Percentiles rank a stretch among this genome's conserved stretches.
phyloP scores from a whole-genome alignment of 2,888 invertebrate species.

The Apeira syringaria region DNA sequence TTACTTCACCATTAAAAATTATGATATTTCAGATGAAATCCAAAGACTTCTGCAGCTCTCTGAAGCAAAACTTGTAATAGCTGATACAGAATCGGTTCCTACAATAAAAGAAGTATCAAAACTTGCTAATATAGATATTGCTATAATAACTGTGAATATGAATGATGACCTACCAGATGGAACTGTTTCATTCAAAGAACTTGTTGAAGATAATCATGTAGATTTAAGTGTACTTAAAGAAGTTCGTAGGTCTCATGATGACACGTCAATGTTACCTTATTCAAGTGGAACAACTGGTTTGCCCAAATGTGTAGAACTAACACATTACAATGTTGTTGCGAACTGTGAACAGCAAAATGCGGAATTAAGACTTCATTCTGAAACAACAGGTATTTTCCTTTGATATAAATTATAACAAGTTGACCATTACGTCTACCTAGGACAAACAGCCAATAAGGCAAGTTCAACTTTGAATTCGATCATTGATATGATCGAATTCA shows the following conservation, averaged over 20 bases:
- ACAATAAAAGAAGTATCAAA: conserved; percentile 72
- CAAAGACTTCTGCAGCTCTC: conserved; percentile 84
- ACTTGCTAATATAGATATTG: conserved; percentile 64
- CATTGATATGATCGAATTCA: no score
- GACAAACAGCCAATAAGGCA: no score
- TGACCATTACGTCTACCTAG: no score
- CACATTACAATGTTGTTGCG: conserved; percentile 81
- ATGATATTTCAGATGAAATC: conserved; percentile 85
- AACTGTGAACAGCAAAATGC: conserved; percentile 68
- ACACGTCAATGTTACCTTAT: conserved; percentile 88
- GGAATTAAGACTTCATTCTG: conserved; percentile 43
- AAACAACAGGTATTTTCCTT: conserved; percentile 51
- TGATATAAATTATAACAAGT: no score
- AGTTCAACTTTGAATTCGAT: no score
- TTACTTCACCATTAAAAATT: no score
- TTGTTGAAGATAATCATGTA: conserved; percentile 69
- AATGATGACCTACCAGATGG: conserved; percentile 61
- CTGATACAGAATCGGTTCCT: conserved; percentile 78
- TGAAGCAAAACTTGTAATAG: conserved; percentile 83
- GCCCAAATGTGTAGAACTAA: conserved; percentile 89
- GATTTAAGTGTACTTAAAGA: conserved; percentile 74
- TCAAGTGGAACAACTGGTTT: conserved; percentile 94
- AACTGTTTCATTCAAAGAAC: conserved; percentile 84
- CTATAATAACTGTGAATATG: conserved; percentile 71
- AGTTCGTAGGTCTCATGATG: conserved; percentile 67